These are phyloP conservation scores for Calliopsis andreniformis DNA, from an alignment of 1,140 invertebrate genomes.

Conservation along the genomic window DNA sequence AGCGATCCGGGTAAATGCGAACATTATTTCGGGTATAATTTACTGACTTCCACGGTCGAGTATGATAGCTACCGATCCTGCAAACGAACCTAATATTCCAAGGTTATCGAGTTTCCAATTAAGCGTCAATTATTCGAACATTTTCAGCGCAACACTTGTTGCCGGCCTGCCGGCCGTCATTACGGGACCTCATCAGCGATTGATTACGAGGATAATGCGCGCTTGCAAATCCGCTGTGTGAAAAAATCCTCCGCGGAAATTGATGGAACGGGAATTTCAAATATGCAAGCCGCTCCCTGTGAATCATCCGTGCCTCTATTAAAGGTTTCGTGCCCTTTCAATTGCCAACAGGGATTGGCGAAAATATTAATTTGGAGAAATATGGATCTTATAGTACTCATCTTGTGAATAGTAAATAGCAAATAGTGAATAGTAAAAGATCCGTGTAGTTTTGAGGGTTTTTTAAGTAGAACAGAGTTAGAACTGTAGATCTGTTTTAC, in stretches of 20 bases:
- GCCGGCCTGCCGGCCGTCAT: constrained; percentile 22
- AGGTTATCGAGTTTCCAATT: constrained; percentile 48
- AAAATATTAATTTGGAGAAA: not conserved
- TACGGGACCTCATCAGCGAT: constrained; percentile 32
- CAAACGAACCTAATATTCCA: constrained; percentile 43
- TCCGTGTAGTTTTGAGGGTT: no score
- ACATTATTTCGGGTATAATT: not conserved
- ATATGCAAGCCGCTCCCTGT: not conserved
- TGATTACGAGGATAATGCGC: constrained; percentile 36
- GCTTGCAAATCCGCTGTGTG: not conserved
- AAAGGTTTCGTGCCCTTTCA: not conserved
- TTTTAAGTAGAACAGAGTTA: no score
- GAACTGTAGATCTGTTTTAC: no score
- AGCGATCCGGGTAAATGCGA: no score
- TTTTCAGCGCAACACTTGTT: constrained; percentile 31
- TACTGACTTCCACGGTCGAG: not conserved
- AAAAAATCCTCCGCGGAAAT: constrained; percentile 20
- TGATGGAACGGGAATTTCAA: constrained; percentile 21
- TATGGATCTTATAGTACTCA: no score
- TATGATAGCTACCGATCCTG: not conserved
- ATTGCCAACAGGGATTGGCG: not conserved
- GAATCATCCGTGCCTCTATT: not conserved
- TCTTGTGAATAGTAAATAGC: no score
- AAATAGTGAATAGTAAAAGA: no score
- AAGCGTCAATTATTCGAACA: constrained; percentile 38